Conservation (phyloP, 2,888 invertebrate species). For the Euzetes globulus region DNA sequence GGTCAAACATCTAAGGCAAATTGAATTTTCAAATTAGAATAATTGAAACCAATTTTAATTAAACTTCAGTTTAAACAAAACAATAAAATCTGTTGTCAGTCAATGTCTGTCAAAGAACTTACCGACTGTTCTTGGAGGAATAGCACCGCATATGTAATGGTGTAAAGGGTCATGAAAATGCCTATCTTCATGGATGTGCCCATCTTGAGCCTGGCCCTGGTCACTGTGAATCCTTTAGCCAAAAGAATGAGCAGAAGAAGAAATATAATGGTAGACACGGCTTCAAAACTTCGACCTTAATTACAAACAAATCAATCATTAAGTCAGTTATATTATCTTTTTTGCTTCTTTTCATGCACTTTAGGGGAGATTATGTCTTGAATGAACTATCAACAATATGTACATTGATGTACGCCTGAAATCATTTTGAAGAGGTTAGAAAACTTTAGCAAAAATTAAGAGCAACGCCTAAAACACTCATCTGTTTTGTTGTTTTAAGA, state of each 20-base stretch:
- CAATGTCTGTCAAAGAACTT: constrained; percentile 37
- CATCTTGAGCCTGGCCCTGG: constrained; percentile 67
- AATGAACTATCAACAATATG: neutral
- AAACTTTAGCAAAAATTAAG: neutral
- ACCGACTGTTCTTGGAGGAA: constrained; percentile 74
- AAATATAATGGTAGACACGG: constrained; percentile 65
- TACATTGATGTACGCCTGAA: too few species aligned
- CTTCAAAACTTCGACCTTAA: constrained; percentile 63
- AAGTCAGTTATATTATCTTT: too few species aligned
- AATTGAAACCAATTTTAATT: too few species aligned
- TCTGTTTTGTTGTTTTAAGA: neutral
- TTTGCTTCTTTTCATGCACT: too few species aligned
- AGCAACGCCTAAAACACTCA: constrained; percentile 13
- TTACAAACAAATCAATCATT: neutral
- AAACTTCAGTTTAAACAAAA: too few species aligned
- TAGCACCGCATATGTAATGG: constrained; percentile 63
- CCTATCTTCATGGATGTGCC: constrained; percentile 67
- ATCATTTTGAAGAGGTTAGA: neutral
- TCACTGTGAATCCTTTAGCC: constrained; percentile 84
- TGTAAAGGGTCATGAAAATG: constrained; percentile 68
- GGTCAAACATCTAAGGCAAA: constrained; percentile 79
- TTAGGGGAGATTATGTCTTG: too few species aligned
- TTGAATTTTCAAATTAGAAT: neutral
- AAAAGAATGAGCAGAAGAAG: constrained; percentile 69
- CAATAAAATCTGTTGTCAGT: too few species aligned